Conservation (phyloP, 2,888 invertebrate genomes). For the Ypsolopha scabrella region DNA sequence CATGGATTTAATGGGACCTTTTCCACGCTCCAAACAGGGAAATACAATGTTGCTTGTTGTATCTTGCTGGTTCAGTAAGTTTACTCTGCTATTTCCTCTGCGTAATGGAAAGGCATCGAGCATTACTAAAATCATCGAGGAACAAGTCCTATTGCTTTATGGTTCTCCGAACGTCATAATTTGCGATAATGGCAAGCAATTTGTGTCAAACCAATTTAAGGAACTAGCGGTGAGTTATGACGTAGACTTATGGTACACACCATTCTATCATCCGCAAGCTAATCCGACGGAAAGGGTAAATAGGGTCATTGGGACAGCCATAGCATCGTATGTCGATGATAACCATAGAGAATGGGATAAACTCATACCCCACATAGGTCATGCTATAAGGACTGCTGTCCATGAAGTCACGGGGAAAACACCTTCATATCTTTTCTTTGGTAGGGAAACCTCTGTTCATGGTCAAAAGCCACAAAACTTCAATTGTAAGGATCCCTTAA, state of each 20-base stretch:
- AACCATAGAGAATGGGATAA: no score
- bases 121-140: constrained; percentile 9
- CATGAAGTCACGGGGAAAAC: constrained; percentile 17
- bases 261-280: constrained; percentile 22
- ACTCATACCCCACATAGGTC: constrained; percentile 15
- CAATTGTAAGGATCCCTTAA: not conserved
- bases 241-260: constrained; percentile 10
- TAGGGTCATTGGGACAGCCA: constrained; percentile 18
- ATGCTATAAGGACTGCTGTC: constrained; percentile 18
- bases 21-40: not conserved
- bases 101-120: constrained; percentile 7
- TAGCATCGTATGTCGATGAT: constrained; percentile 12
- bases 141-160: constrained; percentile 10
- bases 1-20: not conserved
- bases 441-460: constrained; percentile 12
- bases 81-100: constrained; percentile 3
- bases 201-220: constrained; percentile 9
- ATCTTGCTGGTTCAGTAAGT: constrained; percentile 10
- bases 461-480: not conserved
- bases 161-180: constrained; percentile 10
- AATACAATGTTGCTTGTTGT: constrained; percentile 9
- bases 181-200: constrained; percentile 15
- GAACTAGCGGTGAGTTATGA: constrained; percentile 5
- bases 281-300: constrained; percentile 27
- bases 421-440: constrained; percentile 17